phyloP scores from a whole-genome alignment of 2,113 vertebrate species.

The Picathartes gymnocephalus region DNA sequence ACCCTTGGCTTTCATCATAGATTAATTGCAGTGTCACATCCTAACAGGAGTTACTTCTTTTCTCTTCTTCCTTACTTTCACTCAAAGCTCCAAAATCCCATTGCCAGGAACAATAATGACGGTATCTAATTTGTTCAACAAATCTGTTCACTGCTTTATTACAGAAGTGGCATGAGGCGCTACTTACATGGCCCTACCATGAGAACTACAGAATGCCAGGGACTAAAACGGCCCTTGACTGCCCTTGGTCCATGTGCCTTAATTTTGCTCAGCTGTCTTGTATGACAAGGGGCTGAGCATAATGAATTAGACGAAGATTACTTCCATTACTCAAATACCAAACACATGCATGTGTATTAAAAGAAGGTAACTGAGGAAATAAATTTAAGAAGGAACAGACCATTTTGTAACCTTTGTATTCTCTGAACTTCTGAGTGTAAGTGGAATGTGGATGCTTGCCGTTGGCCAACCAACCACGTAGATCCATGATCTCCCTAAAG shows the following conservation, averaged over 20 bases:
- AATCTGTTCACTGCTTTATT: not conserved
- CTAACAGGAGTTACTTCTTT: not conserved
- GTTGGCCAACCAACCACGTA: not conserved
- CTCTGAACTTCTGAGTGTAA: not conserved
- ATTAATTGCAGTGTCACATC: not conserved
- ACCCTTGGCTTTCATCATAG: not conserved
- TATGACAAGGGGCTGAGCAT: not conserved
- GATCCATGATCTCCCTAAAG: not conserved
- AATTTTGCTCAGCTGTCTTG: not conserved
- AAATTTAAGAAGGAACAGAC: not conserved
- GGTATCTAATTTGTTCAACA: not conserved
- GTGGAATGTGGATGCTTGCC: not conserved
- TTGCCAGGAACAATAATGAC: not conserved
- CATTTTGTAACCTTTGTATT: not conserved
- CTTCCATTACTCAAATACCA: not conserved
- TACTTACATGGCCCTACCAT: not conserved
- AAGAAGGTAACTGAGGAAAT: not conserved
- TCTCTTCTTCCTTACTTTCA: not conserved
- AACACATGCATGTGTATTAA: not conserved
- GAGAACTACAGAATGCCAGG: not conserved
- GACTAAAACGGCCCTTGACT: not conserved
- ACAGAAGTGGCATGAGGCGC: not conserved
- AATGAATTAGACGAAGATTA: not conserved
- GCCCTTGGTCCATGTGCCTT: not conserved
- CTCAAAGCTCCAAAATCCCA: not conserved